Base-by-base conservation (phyloP, 2,113 vertebrate genomes). In the Clarias magur region DNA sequence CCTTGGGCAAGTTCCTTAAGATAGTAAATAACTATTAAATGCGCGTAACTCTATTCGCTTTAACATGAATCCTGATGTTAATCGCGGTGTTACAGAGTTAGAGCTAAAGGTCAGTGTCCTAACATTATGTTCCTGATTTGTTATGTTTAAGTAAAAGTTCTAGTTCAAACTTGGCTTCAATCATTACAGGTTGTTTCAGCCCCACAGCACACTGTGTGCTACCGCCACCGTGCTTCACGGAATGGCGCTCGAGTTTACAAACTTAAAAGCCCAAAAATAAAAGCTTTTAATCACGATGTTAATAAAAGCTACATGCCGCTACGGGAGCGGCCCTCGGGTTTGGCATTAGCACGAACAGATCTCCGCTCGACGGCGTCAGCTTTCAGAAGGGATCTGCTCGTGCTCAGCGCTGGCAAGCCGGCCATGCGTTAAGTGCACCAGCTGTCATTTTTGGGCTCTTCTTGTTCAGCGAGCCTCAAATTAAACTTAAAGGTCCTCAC, bases 401-500 rank as follows among this genome's bases (percentile, higher is more conserved):
- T 63, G 68, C 70, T 73, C 65, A 42, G 79, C 30, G 62, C 62
- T 86, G 48, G 12, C 23, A 67, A 81, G 82, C 48, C 65, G 80
- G 60, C 68, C 86, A 85, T 81, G 84, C 88, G 59, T 90, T 88
- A 86, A 89, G 87, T 80, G 72, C 75, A 70, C 82, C 88, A 88
- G 89, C 91, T 91, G 90, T 89, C 90, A 90, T 88, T 85, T 48
- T 73, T 56, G 54, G 88, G 80, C 84, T 60, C 83, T 80, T 67
- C 88, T 88, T 87, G 88, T 89, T 82, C 88, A 23, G 83, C 86
- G 84, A 89, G 78, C 86, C 89, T 89, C 83, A 87, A 89, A 88
- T 90, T 84, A 89, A 91, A 88, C 89, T 80, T 90, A 89, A 90
- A 92, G 88, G 85, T 91, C 88, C 79, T 90, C 90, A 83, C 89